These are phyloP conservation scores for Parasteatoda lunata DNA, from an alignment of 2,888 invertebrate species.

Conservation along the genomic window DNA sequence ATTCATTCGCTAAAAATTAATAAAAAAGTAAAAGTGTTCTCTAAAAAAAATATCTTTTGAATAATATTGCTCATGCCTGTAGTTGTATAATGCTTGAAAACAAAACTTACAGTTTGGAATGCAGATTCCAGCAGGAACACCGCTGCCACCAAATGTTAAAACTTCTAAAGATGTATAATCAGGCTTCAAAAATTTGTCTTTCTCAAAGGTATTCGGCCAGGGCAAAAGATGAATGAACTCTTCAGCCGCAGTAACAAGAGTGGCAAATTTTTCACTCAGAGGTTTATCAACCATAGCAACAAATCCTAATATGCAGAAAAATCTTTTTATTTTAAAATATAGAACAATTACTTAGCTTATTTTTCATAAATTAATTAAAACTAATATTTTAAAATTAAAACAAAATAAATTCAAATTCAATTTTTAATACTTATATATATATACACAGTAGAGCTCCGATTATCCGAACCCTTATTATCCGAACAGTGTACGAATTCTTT, in stretches of 20 bases:
- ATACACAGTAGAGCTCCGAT: too few relatives aligned
- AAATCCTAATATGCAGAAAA: conserved; percentile 77
- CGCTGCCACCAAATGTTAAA: conserved; percentile 91
- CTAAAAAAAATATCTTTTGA: background rate
- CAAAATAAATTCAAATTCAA: too few relatives aligned
- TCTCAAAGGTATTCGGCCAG: conserved; percentile 89
- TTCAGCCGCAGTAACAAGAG: conserved; percentile 88
- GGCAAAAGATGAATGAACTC: conserved; percentile 86
- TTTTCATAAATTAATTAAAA: too few relatives aligned
- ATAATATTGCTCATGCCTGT: background rate
- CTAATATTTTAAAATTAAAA: too few relatives aligned
- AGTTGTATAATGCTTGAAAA: background rate
- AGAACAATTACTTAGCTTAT: too few relatives aligned
- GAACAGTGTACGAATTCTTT: too few relatives aligned
- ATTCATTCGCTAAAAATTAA: background rate
- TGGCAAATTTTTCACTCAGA: conserved; percentile 90
- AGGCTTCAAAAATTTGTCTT: conserved; percentile 89
- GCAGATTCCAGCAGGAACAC: conserved; percentile 97
- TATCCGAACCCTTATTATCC: too few relatives aligned
- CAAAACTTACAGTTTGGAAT: conserved; percentile 92
- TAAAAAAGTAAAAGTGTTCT: background rate
- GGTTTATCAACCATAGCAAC: conserved; percentile 96
- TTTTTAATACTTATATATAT: too few relatives aligned
- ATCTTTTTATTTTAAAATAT: background rate
- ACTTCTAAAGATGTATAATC: conserved; percentile 98